Conservation (phyloP, 2,113 vertebrate genomes). For the Egretta garzetta region DNA sequence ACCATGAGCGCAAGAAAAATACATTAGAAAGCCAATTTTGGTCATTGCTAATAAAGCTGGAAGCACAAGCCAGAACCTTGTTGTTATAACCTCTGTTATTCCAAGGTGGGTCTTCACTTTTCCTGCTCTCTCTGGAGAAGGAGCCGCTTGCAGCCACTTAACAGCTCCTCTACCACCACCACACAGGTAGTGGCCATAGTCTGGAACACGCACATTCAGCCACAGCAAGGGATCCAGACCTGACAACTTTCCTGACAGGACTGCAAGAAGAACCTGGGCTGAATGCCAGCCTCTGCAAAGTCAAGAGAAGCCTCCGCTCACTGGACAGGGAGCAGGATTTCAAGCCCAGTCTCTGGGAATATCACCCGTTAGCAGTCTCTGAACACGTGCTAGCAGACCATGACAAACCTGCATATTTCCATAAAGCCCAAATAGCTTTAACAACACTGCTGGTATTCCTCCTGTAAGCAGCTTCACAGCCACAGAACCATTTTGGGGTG, state of each 20-base stretch:
- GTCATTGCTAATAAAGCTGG: background rate
- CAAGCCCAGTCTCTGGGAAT: background rate
- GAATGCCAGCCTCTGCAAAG: background rate
- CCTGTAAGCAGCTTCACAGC: background rate
- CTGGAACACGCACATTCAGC: background rate
- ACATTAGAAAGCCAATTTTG: background rate
- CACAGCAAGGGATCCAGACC: background rate
- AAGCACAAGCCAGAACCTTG: background rate
- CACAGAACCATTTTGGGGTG: background rate
- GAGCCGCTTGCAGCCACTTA: background rate
- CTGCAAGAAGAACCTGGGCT: background rate
- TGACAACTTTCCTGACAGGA: accelerated
- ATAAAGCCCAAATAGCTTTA: background rate
- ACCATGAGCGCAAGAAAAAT: background rate
- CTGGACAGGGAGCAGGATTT: background rate
- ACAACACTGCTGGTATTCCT: background rate
- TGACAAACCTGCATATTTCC: background rate
- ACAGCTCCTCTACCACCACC: background rate
- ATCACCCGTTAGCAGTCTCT: background rate
- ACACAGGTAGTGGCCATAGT: accelerated
- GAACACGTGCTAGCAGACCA: background rate
- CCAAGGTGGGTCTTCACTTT: background rate
- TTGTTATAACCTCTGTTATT: background rate
- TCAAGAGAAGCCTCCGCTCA: background rate
- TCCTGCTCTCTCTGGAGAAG: background rate